phyloP scores from a whole-genome alignment of 2,888 invertebrate genomes.

The Papilio elwesi region DNA sequence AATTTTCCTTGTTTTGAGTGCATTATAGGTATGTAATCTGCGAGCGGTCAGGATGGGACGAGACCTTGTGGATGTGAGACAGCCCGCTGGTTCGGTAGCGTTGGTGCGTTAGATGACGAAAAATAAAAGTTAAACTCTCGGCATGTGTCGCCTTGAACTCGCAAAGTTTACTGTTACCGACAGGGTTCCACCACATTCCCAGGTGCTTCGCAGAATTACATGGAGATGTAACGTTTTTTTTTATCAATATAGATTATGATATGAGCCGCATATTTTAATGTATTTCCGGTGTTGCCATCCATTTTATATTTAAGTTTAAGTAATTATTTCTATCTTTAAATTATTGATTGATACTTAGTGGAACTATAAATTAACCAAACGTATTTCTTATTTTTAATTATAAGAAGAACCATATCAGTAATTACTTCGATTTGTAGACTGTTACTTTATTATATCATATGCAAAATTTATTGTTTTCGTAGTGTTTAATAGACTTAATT shows the following conservation, averaged over 20 bases:
- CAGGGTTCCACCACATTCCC: neutral
- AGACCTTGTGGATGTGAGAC: too few species aligned
- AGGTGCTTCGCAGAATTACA: slow-evolving; percentile 22
- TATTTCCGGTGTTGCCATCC: slow-evolving; percentile 13
- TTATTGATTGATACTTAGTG: neutral
- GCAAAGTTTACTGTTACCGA: too few species aligned
- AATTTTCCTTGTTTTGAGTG: neutral
- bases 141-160: too few species aligned
- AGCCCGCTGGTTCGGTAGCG: too few species aligned
- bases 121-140: too few species aligned
- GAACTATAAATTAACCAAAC: neutral
- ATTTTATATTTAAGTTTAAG: slow-evolving; percentile 11
- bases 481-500: too few species aligned
- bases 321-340: neutral
- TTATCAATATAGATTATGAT: slow-evolving; percentile 21
- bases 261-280: neutral
- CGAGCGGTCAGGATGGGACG: neutral
- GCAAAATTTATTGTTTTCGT: neutral
- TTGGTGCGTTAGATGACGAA: too few species aligned
- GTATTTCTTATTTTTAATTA: too few species aligned
- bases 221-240: slow-evolving; percentile 24
- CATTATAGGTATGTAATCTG: neutral
- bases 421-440: neutral
- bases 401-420: neutral
- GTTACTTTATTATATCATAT: neutral